phyloP scores from a whole-genome alignment of 2,113 vertebrate species.

The Mormoops blainvillei region DNA sequence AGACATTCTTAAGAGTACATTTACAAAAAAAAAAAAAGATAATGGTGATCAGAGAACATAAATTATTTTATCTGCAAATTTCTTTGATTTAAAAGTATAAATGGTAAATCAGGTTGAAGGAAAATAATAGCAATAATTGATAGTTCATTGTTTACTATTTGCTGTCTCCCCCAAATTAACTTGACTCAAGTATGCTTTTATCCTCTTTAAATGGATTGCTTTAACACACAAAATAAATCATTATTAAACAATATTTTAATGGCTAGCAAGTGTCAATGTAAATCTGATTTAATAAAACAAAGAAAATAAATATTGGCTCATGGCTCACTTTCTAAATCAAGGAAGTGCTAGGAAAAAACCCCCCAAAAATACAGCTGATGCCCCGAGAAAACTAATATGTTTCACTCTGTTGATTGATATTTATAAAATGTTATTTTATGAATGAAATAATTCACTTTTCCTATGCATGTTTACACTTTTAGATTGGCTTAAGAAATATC shows the following conservation, averaged over 20 bases:
- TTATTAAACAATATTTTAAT: not conserved
- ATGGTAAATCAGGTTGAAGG: not conserved
- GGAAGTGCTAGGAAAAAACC: not conserved
- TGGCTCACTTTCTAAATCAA: not conserved
- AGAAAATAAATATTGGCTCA: not conserved
- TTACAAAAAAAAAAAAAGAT: not conserved
- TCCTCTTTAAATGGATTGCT: not conserved
- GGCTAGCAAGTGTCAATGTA: not conserved
- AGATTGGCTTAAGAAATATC: not conserved
- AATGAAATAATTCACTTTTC: not conserved
- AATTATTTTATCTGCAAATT: not conserved
- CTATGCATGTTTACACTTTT: not conserved
- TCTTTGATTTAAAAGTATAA: not conserved
- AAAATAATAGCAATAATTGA: not conserved
- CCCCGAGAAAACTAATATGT: not conserved
- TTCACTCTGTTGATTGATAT: not conserved
- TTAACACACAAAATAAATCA: not conserved
- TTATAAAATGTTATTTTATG: not conserved
- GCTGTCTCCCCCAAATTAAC: not conserved
- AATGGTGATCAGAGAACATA: not conserved
- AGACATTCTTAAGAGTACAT: not conserved
- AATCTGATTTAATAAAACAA: not conserved
- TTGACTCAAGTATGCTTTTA: not conserved
- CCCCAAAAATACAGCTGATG: not conserved
- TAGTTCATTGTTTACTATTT: not conserved